Evolutionary conservation across 2,113 vertebrate genomes (phyloP).

Genomic region (Gymnarchus niloticus): DNA sequence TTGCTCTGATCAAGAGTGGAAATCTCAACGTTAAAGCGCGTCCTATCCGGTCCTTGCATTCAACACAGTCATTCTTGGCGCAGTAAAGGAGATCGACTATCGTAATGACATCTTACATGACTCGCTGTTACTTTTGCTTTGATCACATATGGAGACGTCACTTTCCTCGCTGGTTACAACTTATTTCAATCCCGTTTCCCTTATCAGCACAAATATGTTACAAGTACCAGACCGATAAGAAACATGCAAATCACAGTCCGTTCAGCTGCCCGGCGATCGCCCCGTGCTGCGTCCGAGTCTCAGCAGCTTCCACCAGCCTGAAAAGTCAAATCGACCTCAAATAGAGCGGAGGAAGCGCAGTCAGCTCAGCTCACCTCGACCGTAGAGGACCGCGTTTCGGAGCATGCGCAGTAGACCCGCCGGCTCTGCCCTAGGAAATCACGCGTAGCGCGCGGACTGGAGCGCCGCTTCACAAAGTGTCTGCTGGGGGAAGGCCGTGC

Average conservation of each 20-base stretch:
- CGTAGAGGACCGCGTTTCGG: constrained; percentile 6
- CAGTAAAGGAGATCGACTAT: neutral
- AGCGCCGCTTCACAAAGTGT: neutral
- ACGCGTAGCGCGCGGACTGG: neutral
- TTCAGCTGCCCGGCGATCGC: neutral
- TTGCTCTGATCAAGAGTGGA: neutral
- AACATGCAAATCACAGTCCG: neutral
- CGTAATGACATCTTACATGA: neutral
- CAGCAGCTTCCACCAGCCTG: neutral
- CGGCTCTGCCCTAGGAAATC: neutral
- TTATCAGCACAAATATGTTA: neutral
- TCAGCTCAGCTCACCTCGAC: constrained; percentile 3
- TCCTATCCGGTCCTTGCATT: neutral
- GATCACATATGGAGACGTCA: neutral
- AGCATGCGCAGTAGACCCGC: constrained; percentile 18
- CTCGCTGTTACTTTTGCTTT: neutral
- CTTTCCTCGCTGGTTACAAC: neutral
- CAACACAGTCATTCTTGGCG: neutral
- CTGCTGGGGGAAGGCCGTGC: no score
- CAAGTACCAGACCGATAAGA: neutral
- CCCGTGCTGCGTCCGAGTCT: no score
- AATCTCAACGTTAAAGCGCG: neutral
- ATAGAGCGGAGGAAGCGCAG: neutral
- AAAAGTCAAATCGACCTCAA: neutral
- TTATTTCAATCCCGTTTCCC: neutral